Percentiles rank a stretch among this genome's conserved stretches.
phyloP scores from a whole-genome alignment of 2,113 vertebrate genomes.

The Pseudopipra pipra region DNA sequence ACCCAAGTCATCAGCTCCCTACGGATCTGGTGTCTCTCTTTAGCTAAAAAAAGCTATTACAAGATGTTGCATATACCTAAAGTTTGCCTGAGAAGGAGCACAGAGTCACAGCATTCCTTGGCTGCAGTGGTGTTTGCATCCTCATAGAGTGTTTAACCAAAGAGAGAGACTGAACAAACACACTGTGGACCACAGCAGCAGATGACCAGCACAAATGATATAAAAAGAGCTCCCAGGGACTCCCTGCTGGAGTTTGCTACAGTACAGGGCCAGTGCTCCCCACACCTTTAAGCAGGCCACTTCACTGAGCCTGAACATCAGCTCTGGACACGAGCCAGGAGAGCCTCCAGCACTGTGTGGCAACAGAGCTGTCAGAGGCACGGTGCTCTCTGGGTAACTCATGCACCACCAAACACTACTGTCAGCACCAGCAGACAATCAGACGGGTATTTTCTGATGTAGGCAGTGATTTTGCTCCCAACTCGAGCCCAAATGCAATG shows the following conservation, averaged over 20 bases:
- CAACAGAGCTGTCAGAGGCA: not conserved
- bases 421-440: not conserved
- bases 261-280: not conserved
- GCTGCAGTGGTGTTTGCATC: fast-evolving
- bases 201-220: not conserved
- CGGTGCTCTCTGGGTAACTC: fast-evolving
- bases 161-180: not conserved
- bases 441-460: not conserved
- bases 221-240: not conserved
- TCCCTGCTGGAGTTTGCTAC: not conserved
- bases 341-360: fast-evolving
- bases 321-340: not conserved
- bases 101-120: not conserved
- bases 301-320: not conserved
- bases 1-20: not conserved
- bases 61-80: not conserved
- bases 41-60: not conserved
- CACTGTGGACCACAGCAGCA: not conserved
- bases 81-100: not conserved
- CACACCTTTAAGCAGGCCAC: not conserved
- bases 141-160: not conserved
- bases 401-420: not conserved
- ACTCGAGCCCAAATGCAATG: not conserved
- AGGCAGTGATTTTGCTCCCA: not conserved
- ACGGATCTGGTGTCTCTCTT: not conserved